phyloP scores from a whole-genome alignment of 2,113 vertebrate genomes.

The Microtus oregoni region DNA sequence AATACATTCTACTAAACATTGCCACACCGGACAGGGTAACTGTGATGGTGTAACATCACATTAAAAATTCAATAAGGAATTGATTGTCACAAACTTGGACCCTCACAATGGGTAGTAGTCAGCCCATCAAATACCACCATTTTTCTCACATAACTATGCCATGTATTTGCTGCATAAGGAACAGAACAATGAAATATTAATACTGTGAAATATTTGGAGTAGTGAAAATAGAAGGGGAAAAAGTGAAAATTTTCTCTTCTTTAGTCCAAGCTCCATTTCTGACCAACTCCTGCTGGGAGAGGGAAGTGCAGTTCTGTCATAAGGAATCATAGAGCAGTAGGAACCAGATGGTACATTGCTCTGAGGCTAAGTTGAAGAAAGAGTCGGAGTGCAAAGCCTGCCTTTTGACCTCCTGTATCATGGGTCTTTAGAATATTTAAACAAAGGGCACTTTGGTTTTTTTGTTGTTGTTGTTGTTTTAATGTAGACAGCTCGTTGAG shows the following conservation, averaged over 20 bases:
- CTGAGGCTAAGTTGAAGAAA: constrained; percentile 39
- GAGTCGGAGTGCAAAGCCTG: not conserved
- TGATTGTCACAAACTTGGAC: constrained; percentile 12
- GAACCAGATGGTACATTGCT: not conserved
- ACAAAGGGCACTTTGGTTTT: not conserved
- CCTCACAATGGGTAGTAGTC: not conserved
- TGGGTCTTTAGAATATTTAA: not conserved
- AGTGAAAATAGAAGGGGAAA: not conserved
- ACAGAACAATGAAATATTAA: constrained; percentile 37
- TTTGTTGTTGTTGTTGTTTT: too few relatives aligned
- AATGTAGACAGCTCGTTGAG: not conserved
- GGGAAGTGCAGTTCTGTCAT: not conserved
- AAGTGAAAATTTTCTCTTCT: not conserved
- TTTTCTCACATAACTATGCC: not conserved
- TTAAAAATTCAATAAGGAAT: constrained; percentile 29
- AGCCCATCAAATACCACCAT: not conserved
- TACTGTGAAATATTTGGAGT: constrained; percentile 48
- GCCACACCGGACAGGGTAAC: not conserved
- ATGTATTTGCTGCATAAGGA: not conserved
- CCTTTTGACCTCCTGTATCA: not conserved
- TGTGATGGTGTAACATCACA: not conserved
- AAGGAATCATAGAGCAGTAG: not conserved
- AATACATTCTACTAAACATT: not conserved
- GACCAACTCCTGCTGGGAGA: constrained; percentile 20
- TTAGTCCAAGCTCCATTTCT: not conserved